Conservation (phyloP, 2,888 invertebrate genomes). For the Folsomia manolachei region DNA sequence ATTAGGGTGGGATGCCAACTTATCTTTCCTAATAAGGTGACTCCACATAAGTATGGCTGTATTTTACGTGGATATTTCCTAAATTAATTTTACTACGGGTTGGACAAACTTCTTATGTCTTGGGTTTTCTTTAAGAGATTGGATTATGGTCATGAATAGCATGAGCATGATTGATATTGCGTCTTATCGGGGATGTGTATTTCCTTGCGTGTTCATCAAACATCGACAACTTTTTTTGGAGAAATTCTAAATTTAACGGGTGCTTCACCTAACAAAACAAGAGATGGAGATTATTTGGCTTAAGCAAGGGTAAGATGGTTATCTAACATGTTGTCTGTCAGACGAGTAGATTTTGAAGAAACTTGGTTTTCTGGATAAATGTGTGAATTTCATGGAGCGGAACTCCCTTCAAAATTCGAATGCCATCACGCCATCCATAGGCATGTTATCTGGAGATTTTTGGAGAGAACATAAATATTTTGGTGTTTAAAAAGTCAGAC, state of each 20-base stretch:
- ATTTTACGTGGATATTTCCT: no score
- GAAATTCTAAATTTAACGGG: neutral
- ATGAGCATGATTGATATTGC: no score
- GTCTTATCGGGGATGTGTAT: no score
- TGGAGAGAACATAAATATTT: neutral
- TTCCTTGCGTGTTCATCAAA: no score
- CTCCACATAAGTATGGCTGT: neutral
- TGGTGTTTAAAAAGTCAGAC: neutral
- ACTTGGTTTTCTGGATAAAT: slow-evolving; percentile 18
- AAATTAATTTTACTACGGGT: no score
- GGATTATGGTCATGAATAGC: no score
- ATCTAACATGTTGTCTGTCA: neutral
- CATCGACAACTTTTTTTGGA: no score
- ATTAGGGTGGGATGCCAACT: neutral
- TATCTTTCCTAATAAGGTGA: neutral
- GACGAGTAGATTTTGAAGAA: neutral
- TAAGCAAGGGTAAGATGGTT: neutral
- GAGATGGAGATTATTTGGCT: no score
- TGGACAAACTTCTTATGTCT: no score
- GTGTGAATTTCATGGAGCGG: slow-evolving; percentile 50
- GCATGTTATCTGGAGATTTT: neutral
- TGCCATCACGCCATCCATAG: no score
- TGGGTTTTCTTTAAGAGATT: no score
- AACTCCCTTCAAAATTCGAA: slow-evolving; percentile 39
- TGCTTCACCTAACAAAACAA: neutral